phyloP scores from a whole-genome alignment of 2,113 vertebrate species.

The Odontesthes bonariensis region DNA sequence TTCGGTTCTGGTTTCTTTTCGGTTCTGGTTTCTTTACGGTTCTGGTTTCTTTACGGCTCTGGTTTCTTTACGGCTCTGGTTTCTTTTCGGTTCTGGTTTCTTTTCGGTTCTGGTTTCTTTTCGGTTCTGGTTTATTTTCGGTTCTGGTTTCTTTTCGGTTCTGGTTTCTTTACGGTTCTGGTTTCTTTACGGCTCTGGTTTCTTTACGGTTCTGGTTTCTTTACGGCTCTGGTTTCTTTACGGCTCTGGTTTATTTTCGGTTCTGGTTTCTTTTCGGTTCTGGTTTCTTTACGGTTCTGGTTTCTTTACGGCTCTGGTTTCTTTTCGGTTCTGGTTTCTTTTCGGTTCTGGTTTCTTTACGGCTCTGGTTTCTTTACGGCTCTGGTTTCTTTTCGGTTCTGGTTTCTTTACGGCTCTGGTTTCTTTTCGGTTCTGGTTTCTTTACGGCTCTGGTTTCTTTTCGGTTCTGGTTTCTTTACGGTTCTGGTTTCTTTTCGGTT shows the following conservation, averaged over 20 bases:
- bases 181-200: too few species aligned
- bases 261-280: not conserved
- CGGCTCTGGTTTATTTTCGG: slow-evolving; percentile 20
- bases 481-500: too few species aligned
- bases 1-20: too few species aligned
- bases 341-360: too few species aligned
- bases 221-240: too few species aligned
- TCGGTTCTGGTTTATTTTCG: slow-evolving; percentile 17
- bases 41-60: too few species aligned
- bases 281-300: slow-evolving; percentile 5
- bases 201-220: slow-evolving; percentile 4
- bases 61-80: not conserved
- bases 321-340: slow-evolving; percentile 6
- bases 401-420: too few species aligned
- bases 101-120: not conserved
- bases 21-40: slow-evolving; percentile 5
- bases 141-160: not conserved
- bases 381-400: not conserved
- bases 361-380: too few species aligned
- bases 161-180: slow-evolving; percentile 11
- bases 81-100: too few species aligned
- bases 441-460: too few species aligned
- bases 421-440: slow-evolving; percentile 1
- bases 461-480: not conserved
- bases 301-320: too few species aligned